These are phyloP conservation scores for Ethmia dodecea DNA, from an alignment of 2,888 invertebrate genomes.

Conservation along the genomic window DNA sequence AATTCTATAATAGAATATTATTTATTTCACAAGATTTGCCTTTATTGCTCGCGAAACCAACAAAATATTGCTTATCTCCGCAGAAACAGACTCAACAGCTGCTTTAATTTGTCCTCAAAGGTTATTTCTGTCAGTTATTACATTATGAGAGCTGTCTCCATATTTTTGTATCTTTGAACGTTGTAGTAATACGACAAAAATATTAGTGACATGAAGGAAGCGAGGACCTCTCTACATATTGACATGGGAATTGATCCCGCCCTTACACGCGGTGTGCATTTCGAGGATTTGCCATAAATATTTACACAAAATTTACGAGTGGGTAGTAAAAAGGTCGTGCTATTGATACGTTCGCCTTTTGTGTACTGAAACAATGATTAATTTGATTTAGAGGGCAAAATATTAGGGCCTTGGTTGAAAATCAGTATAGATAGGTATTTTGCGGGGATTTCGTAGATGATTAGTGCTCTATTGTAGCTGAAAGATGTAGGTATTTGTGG, in stretches of 20 bases:
- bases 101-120: conserved; percentile 36
- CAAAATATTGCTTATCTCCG: conserved; percentile 31
- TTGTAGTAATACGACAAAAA: conserved; percentile 4
- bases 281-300: conserved; percentile 20
- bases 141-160: background rate
- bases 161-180: background rate
- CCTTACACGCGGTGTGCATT: conserved; percentile 15
- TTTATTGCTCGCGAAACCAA: conserved; percentile 24
- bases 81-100: conserved; percentile 28
- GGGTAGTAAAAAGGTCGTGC: background rate
- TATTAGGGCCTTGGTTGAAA: too few species aligned
- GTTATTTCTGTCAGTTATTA: conserved; percentile 21
- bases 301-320: conserved; percentile 21
- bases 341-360: conserved; percentile 4
- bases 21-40: conserved; percentile 18
- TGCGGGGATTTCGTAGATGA: too few species aligned
- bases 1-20: too few species aligned
- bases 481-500: too few species aligned
- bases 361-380: conserved; percentile 6
- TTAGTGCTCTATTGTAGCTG: too few species aligned
- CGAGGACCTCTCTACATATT: conserved; percentile 5
- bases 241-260: conserved; percentile 9
- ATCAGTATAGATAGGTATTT: too few species aligned
- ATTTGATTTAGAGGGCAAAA: conserved; percentile 14
- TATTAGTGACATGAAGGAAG: conserved; percentile 2